These are phyloP conservation scores for Sitodiplosis mosellana DNA, from an alignment of 1,140 invertebrate genomes.

Conservation along the genomic window DNA sequence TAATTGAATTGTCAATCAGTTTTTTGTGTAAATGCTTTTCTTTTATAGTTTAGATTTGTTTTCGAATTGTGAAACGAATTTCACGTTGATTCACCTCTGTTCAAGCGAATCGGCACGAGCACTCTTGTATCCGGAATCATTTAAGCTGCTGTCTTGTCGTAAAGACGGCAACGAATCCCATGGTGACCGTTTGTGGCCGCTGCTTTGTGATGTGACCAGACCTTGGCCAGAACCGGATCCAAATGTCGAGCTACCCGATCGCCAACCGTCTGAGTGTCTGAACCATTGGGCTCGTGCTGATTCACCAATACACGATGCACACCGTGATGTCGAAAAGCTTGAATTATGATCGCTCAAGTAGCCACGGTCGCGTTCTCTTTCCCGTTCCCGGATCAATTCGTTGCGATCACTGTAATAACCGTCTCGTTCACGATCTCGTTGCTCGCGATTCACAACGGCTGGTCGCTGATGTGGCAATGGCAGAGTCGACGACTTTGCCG, in stretches of 20 bases:
- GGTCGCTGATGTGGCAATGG: conserved; percentile 46
- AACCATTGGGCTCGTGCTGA: conserved; percentile 71
- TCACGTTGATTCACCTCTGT: conserved; percentile 38
- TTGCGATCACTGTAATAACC: conserved; percentile 75
- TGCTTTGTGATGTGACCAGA: conserved; percentile 21
- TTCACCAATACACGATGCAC: conserved; percentile 67
- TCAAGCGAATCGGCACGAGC: conserved; percentile 69
- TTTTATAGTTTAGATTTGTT: no score
- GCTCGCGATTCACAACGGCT: conserved; percentile 17
- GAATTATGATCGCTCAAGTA: conserved; percentile 75
- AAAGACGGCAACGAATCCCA: conserved; percentile 71
- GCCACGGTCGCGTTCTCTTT: conserved; percentile 50
- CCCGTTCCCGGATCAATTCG: conserved; percentile 49
- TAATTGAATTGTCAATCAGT: not conserved
- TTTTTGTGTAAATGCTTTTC: no score
- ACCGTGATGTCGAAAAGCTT: conserved; percentile 41
- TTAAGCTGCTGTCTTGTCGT: conserved; percentile 59
- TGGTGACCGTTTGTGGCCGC: conserved; percentile 47
- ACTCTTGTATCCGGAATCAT: conserved; percentile 70
- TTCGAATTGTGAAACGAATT: no score
- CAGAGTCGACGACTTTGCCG: conserved; percentile 58
- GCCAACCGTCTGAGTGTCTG: conserved; percentile 70
- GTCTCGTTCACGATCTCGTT: conserved; percentile 47
- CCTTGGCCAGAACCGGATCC: conserved; percentile 33
- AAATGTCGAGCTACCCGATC: conserved; percentile 52